A percentile compares a stretch with the other conserved stretches of the same genome.
phyloP scores from a whole-genome alignment of 2,113 vertebrate genomes.

The Eidolon helvum region DNA sequence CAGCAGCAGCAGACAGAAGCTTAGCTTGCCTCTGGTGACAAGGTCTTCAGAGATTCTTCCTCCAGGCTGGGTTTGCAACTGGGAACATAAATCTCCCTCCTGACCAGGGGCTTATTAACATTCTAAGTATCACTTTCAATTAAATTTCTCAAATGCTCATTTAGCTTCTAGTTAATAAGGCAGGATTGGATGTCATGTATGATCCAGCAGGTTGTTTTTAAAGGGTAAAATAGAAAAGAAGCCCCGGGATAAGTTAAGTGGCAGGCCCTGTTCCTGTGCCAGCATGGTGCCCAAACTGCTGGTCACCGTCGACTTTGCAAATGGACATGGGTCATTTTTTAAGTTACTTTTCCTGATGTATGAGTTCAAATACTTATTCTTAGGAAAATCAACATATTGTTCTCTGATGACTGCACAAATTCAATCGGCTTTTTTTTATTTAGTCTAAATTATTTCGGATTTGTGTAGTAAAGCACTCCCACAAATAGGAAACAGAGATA shows the following conservation, averaged over 20 bases:
- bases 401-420: background rate
- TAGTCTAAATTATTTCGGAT: background rate
- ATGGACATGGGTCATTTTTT: background rate
- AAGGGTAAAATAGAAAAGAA: slow-evolving; percentile 58
- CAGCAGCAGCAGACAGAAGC: background rate
- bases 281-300: background rate
- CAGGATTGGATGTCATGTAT: slow-evolving; percentile 65
- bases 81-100: slow-evolving; percentile 54
- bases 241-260: background rate
- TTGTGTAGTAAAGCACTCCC: background rate
- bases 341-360: background rate
- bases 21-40: background rate
- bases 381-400: slow-evolving; percentile 40
- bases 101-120: slow-evolving; percentile 58
- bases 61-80: slow-evolving; percentile 25
- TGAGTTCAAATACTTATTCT: background rate
- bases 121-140: slow-evolving; percentile 68
- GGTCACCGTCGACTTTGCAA: background rate
- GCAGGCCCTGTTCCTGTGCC: background rate
- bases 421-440: background rate
- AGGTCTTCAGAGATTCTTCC: background rate
- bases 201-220: slow-evolving; percentile 65
- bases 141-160: slow-evolving; percentile 69
- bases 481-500: background rate
- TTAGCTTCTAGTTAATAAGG: slow-evolving; percentile 74